Percentiles rank a stretch among this genome's conserved stretches.
Evolutionary conservation across 30 jellyfish, hydroid and myxozoan species (phyloP).

Genomic region (Mastigias papua): DNA sequence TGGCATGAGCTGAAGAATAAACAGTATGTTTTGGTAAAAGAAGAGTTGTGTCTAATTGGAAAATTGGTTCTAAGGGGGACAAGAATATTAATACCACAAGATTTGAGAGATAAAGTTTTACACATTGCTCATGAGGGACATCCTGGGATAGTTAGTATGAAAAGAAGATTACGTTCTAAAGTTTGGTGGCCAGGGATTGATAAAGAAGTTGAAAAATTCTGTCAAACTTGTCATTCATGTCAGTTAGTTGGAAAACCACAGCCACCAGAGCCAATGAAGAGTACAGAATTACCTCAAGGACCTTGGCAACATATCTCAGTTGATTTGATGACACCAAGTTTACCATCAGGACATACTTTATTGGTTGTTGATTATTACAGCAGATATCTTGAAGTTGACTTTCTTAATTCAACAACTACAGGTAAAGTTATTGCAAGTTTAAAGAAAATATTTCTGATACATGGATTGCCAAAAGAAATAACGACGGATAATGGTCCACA

Average conservation of each 20-base stretch:
- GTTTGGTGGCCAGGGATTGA: constrained; percentile 78
- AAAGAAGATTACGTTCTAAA: constrained; percentile 51
- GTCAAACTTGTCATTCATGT: constrained; percentile 60
- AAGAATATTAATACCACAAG: constrained; percentile 50
- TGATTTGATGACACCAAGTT: constrained; percentile 51
- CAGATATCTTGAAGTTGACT: constrained; percentile 40
- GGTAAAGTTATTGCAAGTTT: constrained; percentile 59
- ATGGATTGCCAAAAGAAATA: constrained; percentile 61
- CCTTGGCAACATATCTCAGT: constrained; percentile 65
- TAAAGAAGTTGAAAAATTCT: constrained; percentile 44
- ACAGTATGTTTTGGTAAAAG: constrained; percentile 17
- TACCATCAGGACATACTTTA: constrained; percentile 49
- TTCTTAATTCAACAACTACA: constrained; percentile 60
- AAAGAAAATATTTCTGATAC: constrained; percentile 38
- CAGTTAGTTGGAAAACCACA: constrained; percentile 49
- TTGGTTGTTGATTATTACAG: constrained; percentile 21
- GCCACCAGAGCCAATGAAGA: constrained; percentile 31
- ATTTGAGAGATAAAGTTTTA: constrained; percentile 22
- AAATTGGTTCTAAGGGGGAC: constrained; percentile 58
- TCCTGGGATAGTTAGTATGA: constrained; percentile 51
- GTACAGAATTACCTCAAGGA: constrained; percentile 63
- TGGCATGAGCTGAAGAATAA: constrained; percentile 51
- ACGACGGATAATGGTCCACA: constrained; percentile 76
- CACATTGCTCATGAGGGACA: constrained; percentile 75
- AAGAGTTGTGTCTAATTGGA: constrained; percentile 47